A percentile compares a stretch with the other conserved stretches of the same genome.
Evolutionary conservation across 1,140 invertebrate species (phyloP).

Genomic region (Drosophila ironensis): DNA sequence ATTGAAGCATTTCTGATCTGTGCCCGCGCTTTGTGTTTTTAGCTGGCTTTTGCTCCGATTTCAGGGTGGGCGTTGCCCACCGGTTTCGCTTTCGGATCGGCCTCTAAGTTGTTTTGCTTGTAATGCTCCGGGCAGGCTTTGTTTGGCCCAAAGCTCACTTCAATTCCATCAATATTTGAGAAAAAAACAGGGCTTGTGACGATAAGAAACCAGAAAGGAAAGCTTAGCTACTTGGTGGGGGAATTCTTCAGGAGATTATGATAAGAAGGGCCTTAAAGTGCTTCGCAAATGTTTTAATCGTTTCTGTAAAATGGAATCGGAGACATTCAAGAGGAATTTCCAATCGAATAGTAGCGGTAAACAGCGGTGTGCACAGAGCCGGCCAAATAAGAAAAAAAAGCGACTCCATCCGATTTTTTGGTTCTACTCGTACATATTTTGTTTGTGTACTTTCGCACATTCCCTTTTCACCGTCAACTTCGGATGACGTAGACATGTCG

Average conservation of each 20-base stretch:
- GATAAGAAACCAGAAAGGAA: constrained; percentile 32
- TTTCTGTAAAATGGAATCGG: no score
- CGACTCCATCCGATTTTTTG: no score
- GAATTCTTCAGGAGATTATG: constrained; percentile 8
- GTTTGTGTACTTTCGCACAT: no score
- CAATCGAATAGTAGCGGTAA: no score
- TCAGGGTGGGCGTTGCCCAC: constrained; percentile 46
- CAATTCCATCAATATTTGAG: no score
- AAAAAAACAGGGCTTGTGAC: constrained; percentile 8
- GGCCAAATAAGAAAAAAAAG: no score
- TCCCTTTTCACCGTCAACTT: no score
- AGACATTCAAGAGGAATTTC: no score
- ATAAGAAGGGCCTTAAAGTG: constrained; percentile 3
- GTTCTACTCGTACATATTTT: background rate
- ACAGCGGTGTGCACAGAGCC: no score
- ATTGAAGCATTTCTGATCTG: constrained; percentile 40
- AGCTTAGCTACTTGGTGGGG: constrained; percentile 26
- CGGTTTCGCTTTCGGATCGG: constrained; percentile 27
- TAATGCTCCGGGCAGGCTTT: constrained; percentile 43
- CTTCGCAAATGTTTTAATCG: no score
- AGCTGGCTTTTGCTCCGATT: constrained; percentile 1
- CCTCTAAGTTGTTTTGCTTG: constrained; percentile 62
- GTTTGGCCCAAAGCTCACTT: constrained; percentile 17
- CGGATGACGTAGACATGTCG: no score
- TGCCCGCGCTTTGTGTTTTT: constrained; percentile 6